Evolutionary conservation across 2,113 vertebrate genomes (phyloP), one percentile per base, ranked within the genome.

Genomic region (Artemisiospiza belli): DNA sequence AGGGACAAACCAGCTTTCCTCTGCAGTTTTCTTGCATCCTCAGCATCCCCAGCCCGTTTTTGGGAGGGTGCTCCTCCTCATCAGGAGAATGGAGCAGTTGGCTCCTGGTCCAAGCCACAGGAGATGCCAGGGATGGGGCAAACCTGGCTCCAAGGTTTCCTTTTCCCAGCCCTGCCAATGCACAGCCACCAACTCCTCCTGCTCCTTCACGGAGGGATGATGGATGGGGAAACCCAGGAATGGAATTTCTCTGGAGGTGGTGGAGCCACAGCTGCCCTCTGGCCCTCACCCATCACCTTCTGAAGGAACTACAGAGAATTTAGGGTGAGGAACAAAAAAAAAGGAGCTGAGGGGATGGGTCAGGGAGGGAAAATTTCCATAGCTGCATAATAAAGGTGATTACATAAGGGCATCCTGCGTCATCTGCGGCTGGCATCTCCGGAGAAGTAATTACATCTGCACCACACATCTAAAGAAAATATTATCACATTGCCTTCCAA

Each of bases 361-460:
- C 83, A 76, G 69, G 79, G 44, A 91, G 62, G 72, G 75, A 88
- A 66, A 54, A 86, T 94, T 91, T 94, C 89, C 94, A 66, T 54
- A 74, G 52, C 49, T 73, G 93, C 90, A 85, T 63, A 81, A 91
- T 78, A 70, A 73, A 88, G 66, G 33, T 13, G 84, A 87, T 96
- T 96, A 84, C 84, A 94, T 96, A 96, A 96, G 82, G 82, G 83
- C 90, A 83, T 51, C 80, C 90, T 83, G 66, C 78, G 44, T 96
- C 96, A 94, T 94, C 89, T 78, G 91, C 5, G 41, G 74, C 83
- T 92, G 87, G 94, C 96, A 96, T 93, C 95, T 96, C 92, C 8
- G 43, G 95, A 95, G 95, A 67, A 93, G 91, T 83, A 86, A 96
- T 83, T 92, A 90, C 95, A 96, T 96, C 93, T 97, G 85, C 79